Base-by-base conservation (phyloP, 2,797 vertebrate species). In the Acipenser oxyrinchus region DNA sequence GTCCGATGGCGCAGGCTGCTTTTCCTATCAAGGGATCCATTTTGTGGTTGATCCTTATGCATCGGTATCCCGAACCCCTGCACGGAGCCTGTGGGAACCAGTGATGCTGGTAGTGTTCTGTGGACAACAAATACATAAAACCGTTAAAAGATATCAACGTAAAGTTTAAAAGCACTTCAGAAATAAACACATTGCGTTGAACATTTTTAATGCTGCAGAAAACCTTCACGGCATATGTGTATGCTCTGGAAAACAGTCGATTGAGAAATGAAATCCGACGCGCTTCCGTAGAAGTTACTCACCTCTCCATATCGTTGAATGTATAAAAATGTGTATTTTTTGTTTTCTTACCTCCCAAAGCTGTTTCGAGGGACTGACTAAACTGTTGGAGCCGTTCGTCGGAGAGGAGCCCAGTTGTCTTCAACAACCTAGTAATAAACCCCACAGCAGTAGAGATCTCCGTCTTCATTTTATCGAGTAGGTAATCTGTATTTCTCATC, bases 41-140 rank as follows among this genome's bases (percentile, higher is more conserved):
- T 78, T 84, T 83, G 76, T 88, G 89, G 78, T 88, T 88, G 80
- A 91, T 91, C 72, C 88, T 73, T 66, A 90, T 81, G 76, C 89
- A 90, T 62, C 87, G 84, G 75, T 91, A 90, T 9, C 84, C 88
- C 0, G 89, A 91, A 66, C 88, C 89, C 75, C 73, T 79, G 75
- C 80, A 87, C 8, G 89, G 88, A 69, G 75, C 70, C 53, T 81
- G 77, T 13, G 88, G 89, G 71, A 89, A 90, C 87, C 88, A 91
- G 78, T 88, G 88, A 66, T 88, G 85, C 69, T 70, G 74, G 75
- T 89, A 89, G 71, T 86, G 84, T 69, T 87, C 88, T 87, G 73
- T 55, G 69, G 70, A 71, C 68, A 74, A 70, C 66, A 75, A 78
- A 72, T 12, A 53, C 8, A 8, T 53, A 8, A 53, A 12, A 12